These are phyloP conservation scores for Meloidogyne hapla DNA, from an alignment of 1,140 invertebrate species.

Conservation along the genomic window DNA sequence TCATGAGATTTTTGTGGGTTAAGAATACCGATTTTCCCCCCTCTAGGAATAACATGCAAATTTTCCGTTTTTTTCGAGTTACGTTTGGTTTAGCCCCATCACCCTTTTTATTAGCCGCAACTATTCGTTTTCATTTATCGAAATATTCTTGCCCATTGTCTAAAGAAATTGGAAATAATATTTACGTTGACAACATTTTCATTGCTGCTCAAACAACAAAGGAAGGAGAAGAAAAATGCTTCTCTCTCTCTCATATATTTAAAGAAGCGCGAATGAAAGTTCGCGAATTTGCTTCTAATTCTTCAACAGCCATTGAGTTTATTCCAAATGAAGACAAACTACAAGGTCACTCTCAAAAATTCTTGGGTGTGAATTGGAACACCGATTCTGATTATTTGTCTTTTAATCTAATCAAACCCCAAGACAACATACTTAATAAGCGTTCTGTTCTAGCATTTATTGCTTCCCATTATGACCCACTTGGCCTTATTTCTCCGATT, in stretches of 20 bases:
- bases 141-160: neutral
- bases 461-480: conserved; percentile 4
- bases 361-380: neutral
- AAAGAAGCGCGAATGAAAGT: neutral
- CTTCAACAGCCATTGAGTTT: neutral
- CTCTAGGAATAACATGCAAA: neutral
- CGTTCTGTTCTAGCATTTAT: neutral
- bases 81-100: conserved; percentile 11
- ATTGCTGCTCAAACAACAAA: too few relatives aligned
- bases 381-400: neutral
- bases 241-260: neutral
- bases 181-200: conserved; percentile 14
- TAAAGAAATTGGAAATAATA: too few relatives aligned
- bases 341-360: neutral
- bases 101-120: conserved; percentile 5
- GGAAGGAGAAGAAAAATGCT: neutral
- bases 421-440: neutral
- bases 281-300: conserved; percentile 5
- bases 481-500: neutral
- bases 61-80: conserved; percentile 17
- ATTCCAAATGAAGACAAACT: neutral
- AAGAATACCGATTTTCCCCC: conserved; percentile 14
- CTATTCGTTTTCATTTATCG: neutral
- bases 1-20: conserved; percentile 32
- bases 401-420: neutral